Base-by-base conservation (phyloP, 2,113 vertebrate genomes). In the Cynopterus brachyotis region DNA sequence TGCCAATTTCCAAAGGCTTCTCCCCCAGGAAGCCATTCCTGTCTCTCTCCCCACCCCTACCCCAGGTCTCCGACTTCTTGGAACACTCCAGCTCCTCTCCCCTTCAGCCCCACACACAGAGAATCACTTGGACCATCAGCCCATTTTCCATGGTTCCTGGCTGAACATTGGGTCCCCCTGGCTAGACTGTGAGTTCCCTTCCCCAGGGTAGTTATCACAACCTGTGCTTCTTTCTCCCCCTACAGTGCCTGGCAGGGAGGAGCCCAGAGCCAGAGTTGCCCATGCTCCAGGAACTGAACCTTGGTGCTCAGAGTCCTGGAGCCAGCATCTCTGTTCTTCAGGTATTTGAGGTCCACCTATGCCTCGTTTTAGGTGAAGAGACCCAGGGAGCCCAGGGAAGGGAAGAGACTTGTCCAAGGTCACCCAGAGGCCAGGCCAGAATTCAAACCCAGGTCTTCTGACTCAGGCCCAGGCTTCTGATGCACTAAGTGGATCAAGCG, bases 71-170 rank as follows among this genome's bases (percentile, higher is more conserved):
- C 81, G 9, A 22, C 19, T 11, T 3, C 40, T 40, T 2, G 5
- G 26, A 86, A 30, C 0, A 0, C 0, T 6, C 8, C 0, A 2
- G 2, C 3, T 4, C 32, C 55, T 82, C 96, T 97, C 95, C 45
- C 45, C 0, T 53, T 37, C 32, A 0, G 0, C 5, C 22, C 24
- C 76, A 55, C 8, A 16, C 0, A 32, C 12, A 85, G 72, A 97
- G 80, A 96, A 95, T 94, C 96, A 81, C 62, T 96, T 96, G 91
- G 96, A 96, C 67, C 76, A 82, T 83, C 85, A 76, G 72, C 79
- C 89, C 95, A 64, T 95, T 98, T 97, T 96, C 97, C 96, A 91
- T 75, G 97, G 93, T 96, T 97, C 88, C 97, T 98, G 97, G 97
- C 97, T 96, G 96, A 97, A 97, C 97, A 96, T 10, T 93, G 89